Percentiles rank a stretch among this genome's conserved stretches.
Conservation (phyloP, 2,113 vertebrate genomes). For the Chaetorhynchus papuensis region DNA sequence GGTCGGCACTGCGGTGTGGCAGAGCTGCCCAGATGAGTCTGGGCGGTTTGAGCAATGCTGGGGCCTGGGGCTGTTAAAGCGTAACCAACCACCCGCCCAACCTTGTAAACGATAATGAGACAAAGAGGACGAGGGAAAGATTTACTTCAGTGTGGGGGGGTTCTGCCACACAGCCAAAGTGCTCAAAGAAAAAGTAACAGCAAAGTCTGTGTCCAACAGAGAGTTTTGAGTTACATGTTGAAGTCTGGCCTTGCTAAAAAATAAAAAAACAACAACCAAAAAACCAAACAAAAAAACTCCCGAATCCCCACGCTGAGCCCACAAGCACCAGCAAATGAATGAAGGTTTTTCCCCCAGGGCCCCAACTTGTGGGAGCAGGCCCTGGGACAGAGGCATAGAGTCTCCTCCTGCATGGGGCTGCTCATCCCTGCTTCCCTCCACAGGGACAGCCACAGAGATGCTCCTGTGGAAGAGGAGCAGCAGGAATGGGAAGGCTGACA, state of each 20-base stretch:
- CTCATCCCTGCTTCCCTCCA: not conserved
- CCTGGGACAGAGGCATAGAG: not conserved
- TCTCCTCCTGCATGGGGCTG: not conserved
- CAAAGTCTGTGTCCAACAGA: accelerated
- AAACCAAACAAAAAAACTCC: not conserved
- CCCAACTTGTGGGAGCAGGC: not conserved
- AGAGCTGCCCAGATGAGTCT: not conserved
- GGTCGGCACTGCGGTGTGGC: accelerated
- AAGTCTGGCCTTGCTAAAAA: not conserved
- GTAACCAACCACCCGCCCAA: not conserved
- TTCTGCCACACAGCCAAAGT: not conserved
- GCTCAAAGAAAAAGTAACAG: not conserved
- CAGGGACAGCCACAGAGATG: not conserved
- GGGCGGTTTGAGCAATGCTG: not conserved
- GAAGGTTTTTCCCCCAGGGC: not conserved
- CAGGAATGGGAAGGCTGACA: not conserved
- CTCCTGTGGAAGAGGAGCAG: not conserved
- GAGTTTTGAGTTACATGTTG: not conserved
- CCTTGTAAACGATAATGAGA: not conserved
- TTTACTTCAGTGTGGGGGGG: not conserved
- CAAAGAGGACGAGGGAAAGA: not conserved
- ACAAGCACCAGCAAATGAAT: not conserved
- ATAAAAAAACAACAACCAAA: not conserved
- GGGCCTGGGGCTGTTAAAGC: constrained; percentile 31
- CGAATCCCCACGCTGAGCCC: not conserved